Conservation (phyloP, 2,888 invertebrate genomes). For the Trissoscelio sp. region DNA sequence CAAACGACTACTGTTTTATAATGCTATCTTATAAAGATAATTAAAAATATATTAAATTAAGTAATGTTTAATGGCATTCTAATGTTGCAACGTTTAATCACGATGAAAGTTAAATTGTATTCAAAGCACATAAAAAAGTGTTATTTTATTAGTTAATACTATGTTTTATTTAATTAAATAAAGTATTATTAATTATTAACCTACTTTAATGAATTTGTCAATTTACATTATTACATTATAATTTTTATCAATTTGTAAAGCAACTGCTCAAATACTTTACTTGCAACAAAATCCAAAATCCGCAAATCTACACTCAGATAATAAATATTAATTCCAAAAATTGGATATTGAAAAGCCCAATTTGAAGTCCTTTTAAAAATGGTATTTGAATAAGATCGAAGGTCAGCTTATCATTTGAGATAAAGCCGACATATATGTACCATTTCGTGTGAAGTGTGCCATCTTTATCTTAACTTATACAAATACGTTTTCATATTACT, state of each 20-base stretch:
- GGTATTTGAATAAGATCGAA: slow-evolving; percentile 30
- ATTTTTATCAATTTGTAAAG: neutral
- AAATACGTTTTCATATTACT: too few relatives aligned
- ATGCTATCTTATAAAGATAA: too few relatives aligned
- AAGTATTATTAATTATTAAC: too few relatives aligned
- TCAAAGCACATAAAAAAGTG: too few relatives aligned
- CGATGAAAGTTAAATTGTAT: too few relatives aligned
- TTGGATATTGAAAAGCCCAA: too few relatives aligned
- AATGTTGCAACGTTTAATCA: neutral
- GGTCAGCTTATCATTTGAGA: slow-evolving; percentile 40
- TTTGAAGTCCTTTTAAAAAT: slow-evolving; percentile 24
- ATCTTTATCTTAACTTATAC: too few relatives aligned
- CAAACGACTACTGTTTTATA: too few relatives aligned
- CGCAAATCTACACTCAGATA: neutral
- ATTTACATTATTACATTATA: neutral
- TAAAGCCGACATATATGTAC: neutral
- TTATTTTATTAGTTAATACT: too few relatives aligned
- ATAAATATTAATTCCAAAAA: too few relatives aligned
- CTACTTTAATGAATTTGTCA: neutral
- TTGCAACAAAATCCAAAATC: neutral
- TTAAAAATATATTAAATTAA: neutral
- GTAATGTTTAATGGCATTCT: neutral
- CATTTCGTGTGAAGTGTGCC: neutral
- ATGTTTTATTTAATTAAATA: too few relatives aligned
- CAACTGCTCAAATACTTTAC: neutral